These are phyloP conservation scores for Oryzias sinensis DNA, from an alignment of 2,797 vertebrate genomes.

Conservation along the genomic window DNA sequence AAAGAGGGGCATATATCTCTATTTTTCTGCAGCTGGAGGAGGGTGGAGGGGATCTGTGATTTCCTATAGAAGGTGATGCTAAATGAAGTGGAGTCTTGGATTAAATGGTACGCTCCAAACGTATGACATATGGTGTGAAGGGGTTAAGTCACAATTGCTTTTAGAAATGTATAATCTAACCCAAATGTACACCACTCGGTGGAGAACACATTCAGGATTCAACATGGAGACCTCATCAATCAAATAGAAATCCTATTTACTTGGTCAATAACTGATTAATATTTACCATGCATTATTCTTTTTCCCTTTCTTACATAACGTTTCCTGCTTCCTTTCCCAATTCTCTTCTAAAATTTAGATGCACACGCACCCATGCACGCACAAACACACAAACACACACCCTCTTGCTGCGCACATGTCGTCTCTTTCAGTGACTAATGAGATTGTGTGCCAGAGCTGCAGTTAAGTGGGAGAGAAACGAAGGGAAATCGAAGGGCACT, in stretches of 20 bases:
- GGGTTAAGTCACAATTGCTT: no score
- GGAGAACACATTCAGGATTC: no score
- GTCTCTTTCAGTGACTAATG: constrained; percentile 66
- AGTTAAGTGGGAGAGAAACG: constrained; percentile 63
- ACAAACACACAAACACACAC: neutral
- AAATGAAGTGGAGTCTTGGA: no score
- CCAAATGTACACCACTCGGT: no score
- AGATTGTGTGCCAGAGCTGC: constrained; percentile 56
- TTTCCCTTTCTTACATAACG: neutral
- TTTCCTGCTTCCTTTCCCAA: constrained; percentile 10
- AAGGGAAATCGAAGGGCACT: constrained; percentile 64
- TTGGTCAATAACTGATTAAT: neutral
- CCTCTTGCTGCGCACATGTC: constrained; percentile 10
- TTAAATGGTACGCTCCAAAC: no score
- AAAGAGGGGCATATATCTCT: no score
- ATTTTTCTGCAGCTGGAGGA: no score
- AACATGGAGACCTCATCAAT: no score
- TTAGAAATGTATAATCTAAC: no score
- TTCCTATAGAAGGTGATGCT: no score
- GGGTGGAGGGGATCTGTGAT: no score
- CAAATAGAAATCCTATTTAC: neutral
- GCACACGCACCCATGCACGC: constrained; percentile 3
- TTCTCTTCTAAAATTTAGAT: constrained; percentile 28
- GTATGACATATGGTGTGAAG: no score
- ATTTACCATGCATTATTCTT: neutral